These are phyloP conservation scores for Cervus canadensis DNA, from an alignment of 2,113 vertebrate species.

Conservation along the genomic window DNA sequence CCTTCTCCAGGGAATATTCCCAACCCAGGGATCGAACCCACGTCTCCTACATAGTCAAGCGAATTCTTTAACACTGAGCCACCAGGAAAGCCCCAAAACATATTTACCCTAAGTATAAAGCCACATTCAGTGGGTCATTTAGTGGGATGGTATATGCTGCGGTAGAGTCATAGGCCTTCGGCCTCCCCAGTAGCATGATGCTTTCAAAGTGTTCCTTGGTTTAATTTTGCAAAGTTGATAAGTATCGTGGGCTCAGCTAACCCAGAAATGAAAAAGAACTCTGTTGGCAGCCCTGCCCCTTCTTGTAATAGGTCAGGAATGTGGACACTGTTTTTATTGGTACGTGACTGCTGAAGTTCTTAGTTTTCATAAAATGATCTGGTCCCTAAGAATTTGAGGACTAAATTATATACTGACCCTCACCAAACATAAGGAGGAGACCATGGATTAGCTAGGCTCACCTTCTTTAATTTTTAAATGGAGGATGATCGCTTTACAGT, in stretches of 20 bases:
- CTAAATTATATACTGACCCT: neutral
- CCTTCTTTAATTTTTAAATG: neutral
- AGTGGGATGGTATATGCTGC: neutral
- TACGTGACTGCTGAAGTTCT: neutral
- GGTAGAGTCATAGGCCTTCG: neutral
- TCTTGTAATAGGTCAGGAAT: slow-evolving; percentile 34
- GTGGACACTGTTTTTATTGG: slow-evolving; percentile 17
- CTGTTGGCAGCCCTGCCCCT: neutral
- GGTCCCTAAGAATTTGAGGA: neutral
- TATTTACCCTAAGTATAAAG: neutral
- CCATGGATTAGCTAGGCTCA: neutral
- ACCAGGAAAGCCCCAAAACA: neutral
- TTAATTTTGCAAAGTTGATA: neutral
- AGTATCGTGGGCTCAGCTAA: neutral
- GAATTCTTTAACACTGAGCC: neutral
- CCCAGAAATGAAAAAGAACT: slow-evolving; percentile 18
- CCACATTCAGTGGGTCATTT: neutral
- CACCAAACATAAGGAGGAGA: neutral
- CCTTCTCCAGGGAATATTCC: neutral
- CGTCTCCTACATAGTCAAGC: neutral
- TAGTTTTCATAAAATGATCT: neutral
- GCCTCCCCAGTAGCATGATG: neutral
- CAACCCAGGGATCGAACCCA: neutral
- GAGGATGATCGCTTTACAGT: neutral
- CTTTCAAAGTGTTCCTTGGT: neutral